These are phyloP conservation scores for Orius laevigatus DNA, from an alignment of 1,140 invertebrate species.

Conservation along the genomic window DNA sequence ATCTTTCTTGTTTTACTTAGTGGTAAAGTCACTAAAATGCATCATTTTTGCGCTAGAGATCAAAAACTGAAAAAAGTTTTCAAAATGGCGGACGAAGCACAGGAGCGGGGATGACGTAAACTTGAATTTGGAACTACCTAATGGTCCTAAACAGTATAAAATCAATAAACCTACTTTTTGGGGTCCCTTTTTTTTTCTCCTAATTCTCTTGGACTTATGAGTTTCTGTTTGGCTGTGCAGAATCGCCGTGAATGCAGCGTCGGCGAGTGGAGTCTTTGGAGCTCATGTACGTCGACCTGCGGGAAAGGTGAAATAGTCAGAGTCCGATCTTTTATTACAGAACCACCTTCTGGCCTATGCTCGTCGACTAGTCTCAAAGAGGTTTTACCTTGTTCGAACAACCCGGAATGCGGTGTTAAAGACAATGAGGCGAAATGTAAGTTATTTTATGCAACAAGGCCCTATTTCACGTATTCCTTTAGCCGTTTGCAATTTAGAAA, in stretches of 20 bases:
- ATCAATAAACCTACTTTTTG: too few species aligned
- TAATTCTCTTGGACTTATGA: too few species aligned
- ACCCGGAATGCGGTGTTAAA: background rate
- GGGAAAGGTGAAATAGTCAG: conserved; percentile 41
- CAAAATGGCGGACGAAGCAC: too few species aligned
- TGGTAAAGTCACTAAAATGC: too few species aligned
- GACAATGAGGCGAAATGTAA: background rate
- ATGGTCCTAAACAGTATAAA: too few species aligned
- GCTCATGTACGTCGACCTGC: conserved; percentile 52
- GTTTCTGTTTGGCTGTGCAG: background rate
- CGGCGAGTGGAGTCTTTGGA: conserved; percentile 58
- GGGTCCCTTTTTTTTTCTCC: too few species aligned
- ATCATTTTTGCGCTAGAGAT: too few species aligned
- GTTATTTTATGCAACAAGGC: background rate
- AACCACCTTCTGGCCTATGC: too few species aligned
- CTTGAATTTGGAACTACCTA: too few species aligned
- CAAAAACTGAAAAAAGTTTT: too few species aligned
- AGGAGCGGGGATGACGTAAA: too few species aligned
- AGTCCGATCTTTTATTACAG: conserved; percentile 24
- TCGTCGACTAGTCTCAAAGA: background rate
- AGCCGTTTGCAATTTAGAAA: background rate
- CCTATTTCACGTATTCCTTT: background rate
- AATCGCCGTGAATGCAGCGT: conserved; percentile 43
- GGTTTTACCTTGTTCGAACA: background rate
- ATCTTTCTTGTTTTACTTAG: too few species aligned